Conservation (phyloP, 2,888 invertebrate genomes). For the Dasysyrphus tricinctus region DNA sequence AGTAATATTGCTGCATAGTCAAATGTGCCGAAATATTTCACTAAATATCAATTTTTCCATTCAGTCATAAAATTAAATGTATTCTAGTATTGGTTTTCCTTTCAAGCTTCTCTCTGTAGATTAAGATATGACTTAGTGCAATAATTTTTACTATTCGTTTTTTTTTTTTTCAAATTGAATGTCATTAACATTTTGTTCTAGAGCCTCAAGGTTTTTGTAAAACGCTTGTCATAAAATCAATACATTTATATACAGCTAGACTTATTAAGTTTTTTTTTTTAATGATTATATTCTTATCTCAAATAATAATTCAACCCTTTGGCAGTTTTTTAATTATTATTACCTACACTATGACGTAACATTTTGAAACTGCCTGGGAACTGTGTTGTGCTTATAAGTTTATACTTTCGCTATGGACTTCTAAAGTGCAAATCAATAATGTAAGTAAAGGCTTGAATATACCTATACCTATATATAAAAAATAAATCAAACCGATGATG, state of each 20-base stretch:
- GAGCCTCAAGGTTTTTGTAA: neutral
- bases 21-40: neutral
- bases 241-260: neutral
- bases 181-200: conserved; percentile 3
- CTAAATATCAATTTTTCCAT: neutral
- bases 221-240: neutral
- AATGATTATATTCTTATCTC: conserved; percentile 16
- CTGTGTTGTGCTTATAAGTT: neutral
- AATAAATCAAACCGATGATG: neutral
- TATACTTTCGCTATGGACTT: conserved; percentile 24
- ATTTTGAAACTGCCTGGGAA: neutral
- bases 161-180: neutral
- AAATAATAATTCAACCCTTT: conserved; percentile 9
- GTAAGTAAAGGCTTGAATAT: neutral
- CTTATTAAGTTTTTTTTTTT: neutral
- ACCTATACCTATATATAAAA: neutral
- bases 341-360: neutral
- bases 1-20: no score
- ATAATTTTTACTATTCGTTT: neutral
- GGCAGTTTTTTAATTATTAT: conserved; percentile 24
- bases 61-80: neutral
- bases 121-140: neutral
- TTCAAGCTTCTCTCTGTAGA: neutral
- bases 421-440: neutral
- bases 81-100: neutral